These are phyloP conservation scores for Typhlomys cinereus DNA, from an alignment of 2,113 vertebrate species.

Conservation along the genomic window DNA sequence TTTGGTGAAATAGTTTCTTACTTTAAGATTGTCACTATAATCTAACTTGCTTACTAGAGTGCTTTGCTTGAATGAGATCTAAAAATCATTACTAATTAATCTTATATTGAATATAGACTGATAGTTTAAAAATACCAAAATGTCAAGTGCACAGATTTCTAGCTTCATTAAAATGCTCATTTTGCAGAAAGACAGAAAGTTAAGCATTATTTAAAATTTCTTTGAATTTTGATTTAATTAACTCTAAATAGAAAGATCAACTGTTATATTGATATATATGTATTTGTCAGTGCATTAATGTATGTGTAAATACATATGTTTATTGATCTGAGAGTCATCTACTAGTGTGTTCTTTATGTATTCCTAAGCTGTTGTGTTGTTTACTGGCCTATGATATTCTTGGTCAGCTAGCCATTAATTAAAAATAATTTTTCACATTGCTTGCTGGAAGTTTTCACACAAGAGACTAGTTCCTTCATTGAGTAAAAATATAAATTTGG, in stretches of 20 bases:
- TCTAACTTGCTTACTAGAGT: background rate
- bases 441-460: background rate
- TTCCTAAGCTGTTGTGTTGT: background rate
- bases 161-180: background rate
- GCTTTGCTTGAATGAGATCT: background rate
- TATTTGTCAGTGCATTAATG: background rate
- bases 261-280: background rate
- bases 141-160: background rate
- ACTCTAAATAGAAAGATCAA: background rate
- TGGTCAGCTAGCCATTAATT: background rate
- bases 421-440: background rate
- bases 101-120: background rate
- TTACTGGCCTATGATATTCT: background rate
- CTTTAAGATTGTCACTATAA: background rate
- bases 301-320: background rate
- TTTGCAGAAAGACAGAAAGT: background rate
- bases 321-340: background rate
- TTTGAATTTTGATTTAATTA: conserved; percentile 21
- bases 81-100: background rate
- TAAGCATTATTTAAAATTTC: background rate
- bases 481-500: background rate
- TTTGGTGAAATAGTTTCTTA: background rate
- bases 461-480: background rate
- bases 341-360: background rate
- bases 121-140: background rate